phyloP scores from a whole-genome alignment of 37 sponge, comb jelly and placozoan species.

The Tethya wilhelma region DNA sequence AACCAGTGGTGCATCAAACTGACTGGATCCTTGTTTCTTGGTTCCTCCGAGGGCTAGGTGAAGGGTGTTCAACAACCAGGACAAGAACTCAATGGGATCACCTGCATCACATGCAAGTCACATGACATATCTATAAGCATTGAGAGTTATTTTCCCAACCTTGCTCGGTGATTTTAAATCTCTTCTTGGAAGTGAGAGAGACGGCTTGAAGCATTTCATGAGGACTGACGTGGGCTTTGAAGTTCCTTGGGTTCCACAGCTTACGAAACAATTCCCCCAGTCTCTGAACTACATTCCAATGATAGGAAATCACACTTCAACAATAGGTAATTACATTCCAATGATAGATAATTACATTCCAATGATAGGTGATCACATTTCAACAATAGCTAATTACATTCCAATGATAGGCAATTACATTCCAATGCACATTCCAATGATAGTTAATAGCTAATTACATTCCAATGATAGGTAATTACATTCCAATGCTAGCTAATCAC shows the following conservation, averaged over 20 bases:
- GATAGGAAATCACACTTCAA: neutral
- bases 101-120: too few species aligned
- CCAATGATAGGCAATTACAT: neutral
- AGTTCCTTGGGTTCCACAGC: conserved; percentile 96
- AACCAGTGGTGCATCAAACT: neutral
- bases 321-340: neutral
- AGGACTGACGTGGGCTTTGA: conserved; percentile 96
- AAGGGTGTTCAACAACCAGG: conserved; percentile 93
- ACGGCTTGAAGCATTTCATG: conserved; percentile 99
- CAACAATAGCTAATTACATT: neutral
- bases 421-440: neutral
- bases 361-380: neutral
- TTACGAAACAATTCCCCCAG: conserved; percentile 96
- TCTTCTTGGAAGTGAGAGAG: conserved; percentile 86
- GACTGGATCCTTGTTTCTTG: conserved; percentile 30
- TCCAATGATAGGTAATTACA: neutral
- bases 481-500: too few species aligned
- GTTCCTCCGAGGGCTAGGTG: conserved; percentile 81
- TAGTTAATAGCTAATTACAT: neutral
- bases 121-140: too few species aligned
- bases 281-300: conserved; percentile 60
- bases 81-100: conserved; percentile 94
- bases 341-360: neutral
- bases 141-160: too few species aligned
- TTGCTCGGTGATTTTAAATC: conserved; percentile 96